Conservation (phyloP, 2,888 invertebrate genomes). For the Cerastis rubricosa region DNA sequence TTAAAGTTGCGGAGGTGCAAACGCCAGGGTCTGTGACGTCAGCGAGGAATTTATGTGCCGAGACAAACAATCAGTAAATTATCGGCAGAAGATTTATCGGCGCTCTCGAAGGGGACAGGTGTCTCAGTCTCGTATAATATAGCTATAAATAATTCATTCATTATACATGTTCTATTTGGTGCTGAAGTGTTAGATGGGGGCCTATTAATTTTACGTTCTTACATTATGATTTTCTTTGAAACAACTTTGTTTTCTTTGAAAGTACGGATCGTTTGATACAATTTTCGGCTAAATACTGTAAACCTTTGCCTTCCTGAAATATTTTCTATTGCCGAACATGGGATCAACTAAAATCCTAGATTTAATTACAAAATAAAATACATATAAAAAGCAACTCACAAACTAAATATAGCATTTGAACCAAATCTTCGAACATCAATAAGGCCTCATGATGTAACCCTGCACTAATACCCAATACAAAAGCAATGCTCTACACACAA, state of each 20-base stretch:
- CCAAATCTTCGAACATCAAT: background rate
- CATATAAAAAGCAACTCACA: background rate
- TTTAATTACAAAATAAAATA: background rate
- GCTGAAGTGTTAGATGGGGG: conserved; percentile 35
- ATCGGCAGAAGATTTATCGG: conserved; percentile 80
- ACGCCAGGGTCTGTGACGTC: conserved; percentile 63
- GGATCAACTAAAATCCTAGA: background rate
- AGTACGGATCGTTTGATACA: background rate
- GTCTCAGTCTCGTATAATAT: conserved; percentile 70
- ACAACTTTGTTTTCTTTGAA: background rate
- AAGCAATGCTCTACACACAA: conserved; percentile 39
- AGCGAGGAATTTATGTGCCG: conserved; percentile 66
- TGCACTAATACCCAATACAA: conserved; percentile 24
- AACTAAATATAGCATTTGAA: background rate
- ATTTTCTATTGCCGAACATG: background rate
- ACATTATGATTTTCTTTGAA: conserved; percentile 5
- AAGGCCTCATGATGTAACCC: conserved; percentile 3
- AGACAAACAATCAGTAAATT: conserved; percentile 84
- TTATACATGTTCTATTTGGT: conserved; percentile 55
- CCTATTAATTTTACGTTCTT: conserved; percentile 32
- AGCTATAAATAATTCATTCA: conserved; percentile 67
- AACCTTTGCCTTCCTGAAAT: background rate
- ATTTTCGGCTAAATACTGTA: background rate
- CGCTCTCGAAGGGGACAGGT: conserved; percentile 72
- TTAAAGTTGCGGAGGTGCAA: conserved; percentile 74